Conservation (phyloP, 1,140 invertebrate species). For the Drosophila bocqueti region DNA sequence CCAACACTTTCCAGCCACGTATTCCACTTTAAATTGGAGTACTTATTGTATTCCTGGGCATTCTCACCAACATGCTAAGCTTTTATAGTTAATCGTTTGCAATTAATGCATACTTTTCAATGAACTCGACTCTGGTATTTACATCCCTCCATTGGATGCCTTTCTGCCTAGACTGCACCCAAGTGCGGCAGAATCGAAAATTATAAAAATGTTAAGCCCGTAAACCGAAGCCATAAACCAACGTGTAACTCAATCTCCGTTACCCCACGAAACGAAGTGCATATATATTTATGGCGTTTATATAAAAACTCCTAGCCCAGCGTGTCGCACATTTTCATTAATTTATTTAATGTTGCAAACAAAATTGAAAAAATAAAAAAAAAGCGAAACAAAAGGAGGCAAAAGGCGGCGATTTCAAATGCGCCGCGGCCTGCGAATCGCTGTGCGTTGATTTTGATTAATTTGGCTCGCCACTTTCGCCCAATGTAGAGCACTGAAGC, state of each 20-base stretch:
- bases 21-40: neutral
- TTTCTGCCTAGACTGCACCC: neutral
- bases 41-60: neutral
- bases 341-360: conserved; percentile 58
- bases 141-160: neutral
- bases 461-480: conserved; percentile 46
- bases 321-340: conserved; percentile 71
- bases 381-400: conserved; percentile 15
- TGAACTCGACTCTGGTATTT: neutral
- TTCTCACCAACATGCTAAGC: neutral
- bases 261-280: neutral
- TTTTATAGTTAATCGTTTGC: neutral
- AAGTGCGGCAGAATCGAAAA: neutral
- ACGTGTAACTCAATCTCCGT: neutral
- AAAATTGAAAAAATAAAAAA: conserved; percentile 16
- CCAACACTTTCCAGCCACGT: neutral
- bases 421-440: conserved; percentile 39
- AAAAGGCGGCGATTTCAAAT: conserved; percentile 54
- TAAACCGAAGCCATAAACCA: neutral
- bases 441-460: conserved; percentile 48
- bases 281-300: neutral
- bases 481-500: conserved; percentile 32
- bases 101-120: neutral
- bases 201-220: neutral
- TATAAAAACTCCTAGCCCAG: conserved; percentile 40